These are phyloP conservation scores for Phycodurus eques DNA, from an alignment of 2,113 vertebrate genomes.

Conservation along the genomic window DNA sequence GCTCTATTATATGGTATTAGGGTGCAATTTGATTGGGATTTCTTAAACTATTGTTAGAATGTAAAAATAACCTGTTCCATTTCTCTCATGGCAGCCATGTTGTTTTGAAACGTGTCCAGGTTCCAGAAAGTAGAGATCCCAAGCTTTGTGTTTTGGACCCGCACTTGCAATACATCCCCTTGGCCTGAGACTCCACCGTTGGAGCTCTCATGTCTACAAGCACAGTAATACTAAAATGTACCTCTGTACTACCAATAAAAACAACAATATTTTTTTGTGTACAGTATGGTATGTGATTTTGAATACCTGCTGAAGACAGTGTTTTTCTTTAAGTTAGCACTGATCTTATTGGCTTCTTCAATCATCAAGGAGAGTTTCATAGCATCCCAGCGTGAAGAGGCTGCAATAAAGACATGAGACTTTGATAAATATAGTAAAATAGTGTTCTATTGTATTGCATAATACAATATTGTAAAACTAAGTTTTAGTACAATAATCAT, in stretches of 20 bases:
- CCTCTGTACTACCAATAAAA: background rate
- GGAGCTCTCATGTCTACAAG: slow-evolving; percentile 75
- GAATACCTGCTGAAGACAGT: slow-evolving; percentile 85
- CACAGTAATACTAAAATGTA: background rate
- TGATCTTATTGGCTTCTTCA: slow-evolving; percentile 91
- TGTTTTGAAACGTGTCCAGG: slow-evolving; percentile 91
- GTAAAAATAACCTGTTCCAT: slow-evolving; percentile 79
- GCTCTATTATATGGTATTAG: background rate
- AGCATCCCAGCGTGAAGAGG: slow-evolving; percentile 81
- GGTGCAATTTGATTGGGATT: background rate
- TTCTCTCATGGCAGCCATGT: slow-evolving; percentile 88
- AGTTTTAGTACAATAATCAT: background rate
- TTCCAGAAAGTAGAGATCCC: slow-evolving; percentile 90
- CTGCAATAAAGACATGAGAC: slow-evolving; percentile 54
- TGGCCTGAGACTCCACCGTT: slow-evolving; percentile 50
- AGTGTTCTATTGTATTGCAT: background rate
- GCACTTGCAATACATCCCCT: slow-evolving; percentile 71
- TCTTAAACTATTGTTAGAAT: background rate
- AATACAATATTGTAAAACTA: background rate
- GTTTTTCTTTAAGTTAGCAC: slow-evolving; percentile 76
- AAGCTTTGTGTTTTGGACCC: slow-evolving; percentile 85
- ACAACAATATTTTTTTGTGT: background rate
- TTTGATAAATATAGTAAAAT: background rate
- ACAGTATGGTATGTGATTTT: background rate
- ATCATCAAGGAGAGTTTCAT: slow-evolving; percentile 95